Conservation (phyloP, 1,140 invertebrate genomes). For the Harlomillsia oculata region DNA sequence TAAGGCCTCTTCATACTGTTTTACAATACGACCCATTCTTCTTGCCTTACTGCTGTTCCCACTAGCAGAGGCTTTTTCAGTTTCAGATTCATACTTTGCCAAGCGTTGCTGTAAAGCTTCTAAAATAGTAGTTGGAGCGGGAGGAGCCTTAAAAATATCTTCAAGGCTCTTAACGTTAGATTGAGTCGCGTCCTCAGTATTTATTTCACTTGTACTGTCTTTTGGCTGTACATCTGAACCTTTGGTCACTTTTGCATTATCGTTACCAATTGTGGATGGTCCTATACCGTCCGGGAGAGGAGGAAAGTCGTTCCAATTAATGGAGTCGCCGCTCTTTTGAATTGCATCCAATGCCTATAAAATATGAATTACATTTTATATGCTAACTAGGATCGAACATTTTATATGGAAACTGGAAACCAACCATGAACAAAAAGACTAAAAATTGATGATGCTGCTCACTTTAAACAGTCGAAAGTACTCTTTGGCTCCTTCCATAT, state of each 20-base stretch:
- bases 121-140: conserved; percentile 50
- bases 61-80: conserved; percentile 61
- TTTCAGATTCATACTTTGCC: conserved; percentile 57
- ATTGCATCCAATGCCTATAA: conserved; percentile 43
- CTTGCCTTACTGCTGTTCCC: conserved; percentile 75
- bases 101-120: conserved; percentile 76
- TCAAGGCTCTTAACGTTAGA: too few relatives aligned
- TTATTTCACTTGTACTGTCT: neutral
- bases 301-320: conserved; percentile 78
- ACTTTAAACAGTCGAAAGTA: conserved; percentile 22
- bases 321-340: conserved; percentile 58
- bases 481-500: conserved; percentile 4
- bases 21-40: conserved; percentile 79
- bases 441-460: neutral
- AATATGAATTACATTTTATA: neutral
- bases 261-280: too few relatives aligned
- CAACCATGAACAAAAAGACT: too few relatives aligned
- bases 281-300: too few relatives aligned
- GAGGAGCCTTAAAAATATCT: conserved; percentile 39
- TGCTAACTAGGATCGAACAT: neutral
- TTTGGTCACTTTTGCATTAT: too few relatives aligned
- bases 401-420: too few relatives aligned
- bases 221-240: too few relatives aligned
- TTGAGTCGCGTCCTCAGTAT: neutral
- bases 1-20: conserved; percentile 88